Evolutionary conservation across 1,140 invertebrate genomes (phyloP), one percentile per base, ranked within the genome.

Genomic region (Cotesia typhae): DNA sequence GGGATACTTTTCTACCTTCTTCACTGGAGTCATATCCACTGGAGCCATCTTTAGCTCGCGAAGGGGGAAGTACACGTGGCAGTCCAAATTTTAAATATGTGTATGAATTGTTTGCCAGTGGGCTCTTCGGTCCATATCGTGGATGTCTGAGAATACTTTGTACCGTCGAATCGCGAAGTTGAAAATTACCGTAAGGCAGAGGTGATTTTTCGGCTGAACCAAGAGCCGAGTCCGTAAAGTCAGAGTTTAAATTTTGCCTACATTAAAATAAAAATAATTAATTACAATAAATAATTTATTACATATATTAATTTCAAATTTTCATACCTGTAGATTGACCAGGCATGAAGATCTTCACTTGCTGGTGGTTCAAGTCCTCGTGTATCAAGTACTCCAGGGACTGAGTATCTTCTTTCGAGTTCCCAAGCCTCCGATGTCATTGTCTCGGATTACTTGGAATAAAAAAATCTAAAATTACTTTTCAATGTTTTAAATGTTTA

Each of bases 231-330:
- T 97, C 96, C 63, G 95, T 96, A 83, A 97, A 97, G 84, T 97
- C 96, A 0, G 95, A 96, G 85, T 97, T 98, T 38, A 97, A 87
- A 84, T 98, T 98, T 91, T 98, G 96, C 79, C 96, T 94, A 87
- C 17, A 28, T 35, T 35, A 57, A 14, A 20, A 20, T 14, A 57
- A 57, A 17, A 57, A 57, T 53, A 37, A 35, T 35, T 28, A 17
- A 71, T 36, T 55, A 9, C 6, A 47, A 5, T 47, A 74, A 17
- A 17, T 17, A 17, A 17, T 9, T 52, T 28, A 2, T 28, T 28
- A 28, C 28, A 28, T 2, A 28, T 28, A 6, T 9, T 47, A 2
- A 10, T 47, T 47, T 47, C 4, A 47, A 17, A 67, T 77, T 64
- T 14, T 77, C 75, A 83, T 85, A 94, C 93, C 93, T 92, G 87